Conservation (phyloP, 1,140 invertebrate species). For the Temnothorax nylanderi region DNA sequence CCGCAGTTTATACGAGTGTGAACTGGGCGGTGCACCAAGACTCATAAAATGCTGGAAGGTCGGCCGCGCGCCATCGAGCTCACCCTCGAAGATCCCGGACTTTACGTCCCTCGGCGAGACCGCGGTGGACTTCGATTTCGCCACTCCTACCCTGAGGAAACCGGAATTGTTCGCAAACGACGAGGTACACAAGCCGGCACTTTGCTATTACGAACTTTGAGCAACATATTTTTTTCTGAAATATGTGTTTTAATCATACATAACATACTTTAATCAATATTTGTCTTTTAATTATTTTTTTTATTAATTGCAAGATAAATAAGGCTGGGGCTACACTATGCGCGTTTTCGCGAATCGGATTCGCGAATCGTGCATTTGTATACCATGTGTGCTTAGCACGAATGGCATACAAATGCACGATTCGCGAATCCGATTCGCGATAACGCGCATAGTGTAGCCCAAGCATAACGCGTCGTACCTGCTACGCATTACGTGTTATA, state of each 20-base stretch:
- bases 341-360: too few relatives aligned
- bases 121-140: constrained; percentile 94
- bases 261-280: not conserved
- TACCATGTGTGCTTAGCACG: too few relatives aligned
- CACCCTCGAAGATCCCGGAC: constrained; percentile 85
- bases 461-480: too few relatives aligned
- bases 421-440: too few relatives aligned
- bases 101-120: constrained; percentile 91
- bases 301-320: not conserved
- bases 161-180: constrained; percentile 54
- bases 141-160: constrained; percentile 84
- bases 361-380: too few relatives aligned
- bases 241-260: not conserved
- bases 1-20: constrained; percentile 84
- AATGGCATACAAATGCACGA: too few relatives aligned
- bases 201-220: not conserved
- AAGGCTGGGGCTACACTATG: too few relatives aligned
- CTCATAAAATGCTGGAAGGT: constrained; percentile 87
- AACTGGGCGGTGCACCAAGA: constrained; percentile 79
- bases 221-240: not conserved
- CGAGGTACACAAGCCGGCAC: constrained; percentile 21
- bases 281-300: not conserved
- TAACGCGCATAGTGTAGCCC: too few relatives aligned
- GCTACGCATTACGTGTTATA: too few relatives aligned
- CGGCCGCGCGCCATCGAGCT: constrained; percentile 84